Base-by-base conservation (phyloP, 2,113 vertebrate species). In the Balaeniceps rex region DNA sequence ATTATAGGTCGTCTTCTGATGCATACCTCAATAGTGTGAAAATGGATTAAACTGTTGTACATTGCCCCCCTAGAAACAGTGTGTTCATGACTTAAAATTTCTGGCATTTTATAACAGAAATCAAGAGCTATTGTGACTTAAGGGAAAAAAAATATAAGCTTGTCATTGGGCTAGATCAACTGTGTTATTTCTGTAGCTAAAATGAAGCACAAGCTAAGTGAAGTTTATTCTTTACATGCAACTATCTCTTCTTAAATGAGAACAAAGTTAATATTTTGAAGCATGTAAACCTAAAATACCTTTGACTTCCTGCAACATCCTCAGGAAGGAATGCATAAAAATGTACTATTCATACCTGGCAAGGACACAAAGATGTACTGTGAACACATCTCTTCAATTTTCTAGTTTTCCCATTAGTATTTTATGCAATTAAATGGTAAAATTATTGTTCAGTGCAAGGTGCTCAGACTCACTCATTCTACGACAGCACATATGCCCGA, bases 401-500 rank as follows among this genome's bases (percentile, higher is more conserved):
- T 74, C 36, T 47, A n/a, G 8, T 6, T 91, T 87, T 81, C 2
- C 7, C 21, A 19, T 72, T 16, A 36, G 3, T 17, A 28, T 69
- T 91, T 80, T 63, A 34, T 52, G 36, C 23, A 78, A 89, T 60
- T 86, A 76, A 79, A 76, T 29, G 3, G 28, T 65, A n/a, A 87
- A 78, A 52, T 36, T 49, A n/a, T 40, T 61, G 26, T 64, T 76
- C 40, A 74, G 25, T 85, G 11, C 15, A 15, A 28, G 13, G 10
- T 78, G 28, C 7, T 83, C 12, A 58, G 11, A 31, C 7, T 70
- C 19, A 22, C 8, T 46, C 1, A 0, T 44, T 83, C 28, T n/a
- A 64, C 3, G 10, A 11, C 13, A 68, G 10, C 46, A 75, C 7
- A 44, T 46, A 49, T 8, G 4, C 19, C 14, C 0, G 0, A 17